phyloP scores from a whole-genome alignment of 2,888 invertebrate genomes.

The Andrena chrysosceles region DNA sequence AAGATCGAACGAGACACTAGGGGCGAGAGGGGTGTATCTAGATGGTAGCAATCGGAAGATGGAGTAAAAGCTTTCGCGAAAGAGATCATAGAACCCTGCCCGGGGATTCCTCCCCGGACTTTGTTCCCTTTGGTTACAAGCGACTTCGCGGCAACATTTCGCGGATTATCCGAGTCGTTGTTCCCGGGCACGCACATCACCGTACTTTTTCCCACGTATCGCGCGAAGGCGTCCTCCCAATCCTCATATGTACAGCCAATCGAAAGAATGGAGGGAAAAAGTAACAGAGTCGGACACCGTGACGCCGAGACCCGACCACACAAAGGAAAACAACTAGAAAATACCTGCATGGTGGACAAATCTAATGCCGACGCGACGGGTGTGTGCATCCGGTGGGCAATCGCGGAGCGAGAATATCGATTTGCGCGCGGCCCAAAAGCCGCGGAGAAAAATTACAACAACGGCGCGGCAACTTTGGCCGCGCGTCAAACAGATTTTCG shows the following conservation, averaged over 20 bases:
- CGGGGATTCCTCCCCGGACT: neutral
- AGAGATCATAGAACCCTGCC: neutral
- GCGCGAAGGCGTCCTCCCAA: conserved; percentile 33
- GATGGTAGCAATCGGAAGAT: neutral
- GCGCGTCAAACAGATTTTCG: neutral
- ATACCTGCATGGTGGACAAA: neutral
- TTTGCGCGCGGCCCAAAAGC: conserved; percentile 1
- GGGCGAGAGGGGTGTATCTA: neutral
- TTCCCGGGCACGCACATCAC: neutral
- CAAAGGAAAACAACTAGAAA: conserved; percentile 12
- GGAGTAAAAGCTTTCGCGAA: conserved; percentile 3
- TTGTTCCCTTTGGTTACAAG: conserved; percentile 1
- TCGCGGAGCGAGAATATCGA: conserved; percentile 34
- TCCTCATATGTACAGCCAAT: conserved; percentile 49
- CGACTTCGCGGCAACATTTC: neutral
- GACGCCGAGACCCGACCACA: neutral
- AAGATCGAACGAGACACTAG: neutral
- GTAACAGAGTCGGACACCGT: conserved; percentile 18
- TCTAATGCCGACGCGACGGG: neutral
- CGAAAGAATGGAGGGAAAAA: conserved; percentile 38
- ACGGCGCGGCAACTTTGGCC: no score
- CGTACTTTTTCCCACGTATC: conserved; percentile 25
- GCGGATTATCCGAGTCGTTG: neutral
- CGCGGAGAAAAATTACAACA: neutral
- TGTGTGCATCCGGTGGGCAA: conserved; percentile 2